Evolutionary conservation across 2,888 invertebrate genomes (phyloP), one percentile per base, ranked within the genome.

Genomic region (Drosophila pseudotakahashii): DNA sequence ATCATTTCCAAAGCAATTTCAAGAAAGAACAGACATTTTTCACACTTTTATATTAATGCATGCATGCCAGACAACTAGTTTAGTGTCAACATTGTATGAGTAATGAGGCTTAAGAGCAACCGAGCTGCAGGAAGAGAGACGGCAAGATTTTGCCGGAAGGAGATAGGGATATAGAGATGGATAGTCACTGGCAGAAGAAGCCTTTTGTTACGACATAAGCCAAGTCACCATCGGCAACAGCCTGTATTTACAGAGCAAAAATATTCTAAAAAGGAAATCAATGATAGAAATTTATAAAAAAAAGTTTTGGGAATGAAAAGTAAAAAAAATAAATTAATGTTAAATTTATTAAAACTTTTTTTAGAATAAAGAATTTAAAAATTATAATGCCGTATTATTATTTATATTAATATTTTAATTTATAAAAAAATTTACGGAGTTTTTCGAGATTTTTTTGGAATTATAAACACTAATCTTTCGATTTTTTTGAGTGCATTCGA

Each of bases 61-160:
- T 52, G 63, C 47, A 48, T 58, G 59, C 53, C 45, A 66, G 73
- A 59, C 62, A 72, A 66, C 75, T 60, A 76, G 80, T 70, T 75
- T 75, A 72, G 78, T 83, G 87, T 83, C 83, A 83, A 86, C 87
- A 86, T 81, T 83, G 83, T 84, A 74, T 80, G 81, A 87, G 78
- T 87, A 84, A 87, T 87, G 79, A 86, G 78, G 53, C 64, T 42
- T 68, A 9, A 63, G 57, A 51, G 53, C 34, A 34, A 34, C 63
- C 23, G 23, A 23, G 44, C 36, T 34, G 9, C 14, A 11, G 34
- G 14, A 3, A 16, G 14, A 47, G 60, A 34, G 9, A 26, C 7
- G 14, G 41, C 1, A 16, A 42, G 16, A 14, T 10, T 37, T 26
- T 6, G 23, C 19, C 23, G 34, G n/a, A 45, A 37, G 45, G 54